phyloP scores from a whole-genome alignment of 2,888 invertebrate species.

The Ophioninae sp. region DNA sequence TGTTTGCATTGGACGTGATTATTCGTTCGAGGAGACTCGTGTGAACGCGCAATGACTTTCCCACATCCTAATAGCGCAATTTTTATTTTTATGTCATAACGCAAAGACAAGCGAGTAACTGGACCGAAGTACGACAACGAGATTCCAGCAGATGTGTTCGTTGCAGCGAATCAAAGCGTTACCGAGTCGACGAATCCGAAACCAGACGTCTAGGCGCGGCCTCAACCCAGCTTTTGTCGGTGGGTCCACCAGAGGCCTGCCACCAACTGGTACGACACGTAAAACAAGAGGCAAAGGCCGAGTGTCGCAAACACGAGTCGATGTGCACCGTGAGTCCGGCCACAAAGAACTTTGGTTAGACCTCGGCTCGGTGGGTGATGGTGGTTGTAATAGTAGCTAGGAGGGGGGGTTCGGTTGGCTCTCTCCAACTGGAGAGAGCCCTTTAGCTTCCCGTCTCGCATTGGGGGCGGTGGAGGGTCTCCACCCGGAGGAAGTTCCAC shows the following conservation, averaged over 20 bases:
- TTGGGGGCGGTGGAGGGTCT: not conserved
- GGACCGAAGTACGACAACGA: not conserved
- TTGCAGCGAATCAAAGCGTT: not conserved
- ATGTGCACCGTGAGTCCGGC: conserved; percentile 15
- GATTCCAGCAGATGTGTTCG: not conserved
- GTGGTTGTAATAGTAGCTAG: conserved; percentile 40
- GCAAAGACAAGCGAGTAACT: no score
- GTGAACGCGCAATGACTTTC: not conserved
- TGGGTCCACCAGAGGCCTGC: conserved; percentile 25
- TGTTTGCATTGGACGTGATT: not conserved
- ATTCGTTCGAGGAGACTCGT: not conserved
- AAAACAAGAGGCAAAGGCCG: conserved; percentile 27
- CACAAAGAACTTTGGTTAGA: conserved; percentile 52
- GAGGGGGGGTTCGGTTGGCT: conserved; percentile 8
- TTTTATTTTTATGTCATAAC: no score
- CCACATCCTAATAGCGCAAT: not conserved
- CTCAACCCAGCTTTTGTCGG: conserved; percentile 19
- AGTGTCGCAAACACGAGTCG: conserved; percentile 32
- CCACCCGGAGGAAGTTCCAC: not conserved
- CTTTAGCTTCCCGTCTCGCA: conserved; percentile 46
- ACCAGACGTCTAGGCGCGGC: conserved; percentile 3
- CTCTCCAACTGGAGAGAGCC: conserved; percentile 17
- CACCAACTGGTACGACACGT: conserved; percentile 16
- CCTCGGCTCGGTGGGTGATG: not conserved
- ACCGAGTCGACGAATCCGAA: not conserved